Base-by-base conservation (phyloP, 2,113 vertebrate species). In the Aythya baeri region DNA sequence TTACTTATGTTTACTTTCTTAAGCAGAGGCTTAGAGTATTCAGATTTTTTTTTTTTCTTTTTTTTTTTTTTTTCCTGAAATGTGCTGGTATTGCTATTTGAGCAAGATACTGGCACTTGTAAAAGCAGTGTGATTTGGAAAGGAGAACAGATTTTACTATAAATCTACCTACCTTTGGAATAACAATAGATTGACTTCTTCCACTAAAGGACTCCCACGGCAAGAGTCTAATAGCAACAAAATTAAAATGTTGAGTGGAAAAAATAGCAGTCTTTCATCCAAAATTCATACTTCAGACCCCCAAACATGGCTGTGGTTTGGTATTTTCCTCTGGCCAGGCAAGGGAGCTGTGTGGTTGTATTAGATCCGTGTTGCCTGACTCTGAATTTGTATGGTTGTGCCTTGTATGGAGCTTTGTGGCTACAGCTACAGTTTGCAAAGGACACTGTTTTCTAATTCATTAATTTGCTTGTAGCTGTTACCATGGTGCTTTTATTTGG, bases 381-480 rank as follows among this genome's bases (percentile, higher is more conserved):
- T 78, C 76, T 66, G 46, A 61, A 57, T 92, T 83, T 76, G 61
- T 63, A 7, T 22, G 59, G 12, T 25, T 25, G 49, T 34, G 3
- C 93, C 90, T 92, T 96, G 63, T 93, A 88, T 79, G 93, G 94
- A 55, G 8, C 62, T 92, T 85, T 78, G 74, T 73, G 74, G 66
- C 76, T 91, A 43, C 59, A 52, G 90, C 54, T 87, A 41, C 83
- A 76, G 79, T 92, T 94, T 92, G 80, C 75, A 83, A 79, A 84
- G 91, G 93, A 89, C 50, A 58, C 77, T 93, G 94, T 85, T 96
- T 96, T 84, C 81, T 93, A 94, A 95, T 96, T 92, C 54, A 66
- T 92, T 93, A 92, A 96, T 96, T 95, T 92, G 66, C 83, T 95
- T 95, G 86, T 89, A 93, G 66, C 74, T 82, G 96, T 97, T 96